Evolutionary conservation across 2,113 vertebrate genomes (phyloP).

Genomic region (Trogon melanurus): DNA sequence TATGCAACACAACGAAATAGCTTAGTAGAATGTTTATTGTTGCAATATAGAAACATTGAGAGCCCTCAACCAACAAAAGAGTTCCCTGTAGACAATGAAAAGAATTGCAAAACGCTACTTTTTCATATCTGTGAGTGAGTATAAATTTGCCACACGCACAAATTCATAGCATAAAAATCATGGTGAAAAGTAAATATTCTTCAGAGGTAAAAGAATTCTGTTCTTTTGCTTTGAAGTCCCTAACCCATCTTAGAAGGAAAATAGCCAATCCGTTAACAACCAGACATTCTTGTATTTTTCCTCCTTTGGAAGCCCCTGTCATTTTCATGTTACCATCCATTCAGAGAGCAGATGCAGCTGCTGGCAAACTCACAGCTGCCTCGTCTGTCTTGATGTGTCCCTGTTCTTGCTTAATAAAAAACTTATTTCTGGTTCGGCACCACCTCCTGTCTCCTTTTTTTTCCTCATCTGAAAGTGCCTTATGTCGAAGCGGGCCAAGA

Average conservation of each 20-base stretch:
- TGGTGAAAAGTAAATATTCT: neutral
- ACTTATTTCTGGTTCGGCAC: neutral
- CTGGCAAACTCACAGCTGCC: neutral
- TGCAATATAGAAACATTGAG: neutral
- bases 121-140: neutral
- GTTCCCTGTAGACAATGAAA: neutral
- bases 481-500: slow-evolving; percentile 18
- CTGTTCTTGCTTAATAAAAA: slow-evolving; percentile 33
- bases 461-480: neutral
- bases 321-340: slow-evolving; percentile 22
- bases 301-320: neutral
- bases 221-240: neutral
- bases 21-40: slow-evolving; percentile 6
- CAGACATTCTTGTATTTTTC: neutral
- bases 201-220: neutral
- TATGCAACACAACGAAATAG: neutral
- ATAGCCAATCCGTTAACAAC: neutral
- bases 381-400: slow-evolving; percentile 17
- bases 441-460: slow-evolving; percentile 35
- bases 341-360: slow-evolving; percentile 35
- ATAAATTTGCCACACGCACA: neutral
- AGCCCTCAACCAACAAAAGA: neutral
- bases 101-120: neutral
- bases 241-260: neutral
- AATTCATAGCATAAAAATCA: neutral